Evolutionary conservation across 2,888 invertebrate genomes (phyloP), one percentile per base, ranked within the genome.

Genomic region (Acanthosepion lycidas): DNA sequence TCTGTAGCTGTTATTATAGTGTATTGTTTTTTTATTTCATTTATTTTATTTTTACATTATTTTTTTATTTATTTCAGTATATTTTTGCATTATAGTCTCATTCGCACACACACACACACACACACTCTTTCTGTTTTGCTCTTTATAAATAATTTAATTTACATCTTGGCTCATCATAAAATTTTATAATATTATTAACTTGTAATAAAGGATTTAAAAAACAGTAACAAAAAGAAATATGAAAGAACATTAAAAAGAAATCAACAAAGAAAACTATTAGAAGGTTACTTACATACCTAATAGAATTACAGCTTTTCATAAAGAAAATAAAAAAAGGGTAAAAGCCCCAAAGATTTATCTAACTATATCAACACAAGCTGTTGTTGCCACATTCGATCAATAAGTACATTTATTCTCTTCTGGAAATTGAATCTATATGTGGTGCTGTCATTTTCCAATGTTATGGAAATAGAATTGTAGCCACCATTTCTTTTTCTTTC

Each of bases 281-380:
- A 55, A 78, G 28, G 78, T 78, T 78, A 78, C 78, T 78, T 78
- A 78, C n/a, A 78, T 78, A 78, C 78, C 78, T 78, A 78, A 78
- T 28, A 78, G 78, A 78, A 78, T 78, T 78, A 78, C 78, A 28
- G 28, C 78, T 78, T 78, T 78, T n/a, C 78, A 78, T 78, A 78
- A 78, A 78, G 78, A 78, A 28, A 78, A 78, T 78, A 78, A 9
- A 78, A 78, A 28, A 78, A n/a, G 15, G n/a, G 9, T 8, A n/a
- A n/a, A 78, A 78, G n/a, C n/a, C 78, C 78, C 78, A 78, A 78
- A 78, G 78, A 78, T 78, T 78, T 78, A 78, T 78, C 78, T 78
- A 78, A 8, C 78, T 78, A 78, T 78, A 78, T 78, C 78, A n/a
- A 78, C 78, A 78, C 78, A 78, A 78, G 78, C 78, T 78, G 78